Percentiles rank a stretch among this genome's conserved stretches.
phyloP scores from a whole-genome alignment of 2,888 invertebrate species.

The Pycnomerus fuliginosus region DNA sequence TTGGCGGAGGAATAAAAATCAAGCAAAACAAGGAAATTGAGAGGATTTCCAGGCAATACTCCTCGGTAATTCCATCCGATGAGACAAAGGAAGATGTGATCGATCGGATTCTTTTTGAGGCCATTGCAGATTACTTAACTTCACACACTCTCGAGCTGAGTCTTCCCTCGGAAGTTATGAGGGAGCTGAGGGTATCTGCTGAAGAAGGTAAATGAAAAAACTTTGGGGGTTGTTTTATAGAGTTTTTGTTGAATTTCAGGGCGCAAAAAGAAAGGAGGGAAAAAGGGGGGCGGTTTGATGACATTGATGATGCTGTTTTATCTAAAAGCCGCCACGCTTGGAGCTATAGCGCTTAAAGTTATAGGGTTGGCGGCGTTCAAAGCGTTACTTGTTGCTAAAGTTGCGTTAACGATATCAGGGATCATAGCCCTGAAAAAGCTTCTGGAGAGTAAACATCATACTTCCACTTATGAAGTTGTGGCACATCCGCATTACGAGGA shows the following conservation, averaged over 20 bases:
- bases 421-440: conserved; percentile 74
- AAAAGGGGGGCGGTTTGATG: conserved; percentile 60
- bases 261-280: conserved; percentile 63
- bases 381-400: conserved; percentile 80
- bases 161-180: conserved; percentile 61
- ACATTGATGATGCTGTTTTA: conserved; percentile 75
- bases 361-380: conserved; percentile 81
- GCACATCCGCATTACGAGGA: conserved; percentile 57
- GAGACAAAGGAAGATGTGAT: conserved; percentile 73
- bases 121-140: conserved; percentile 72
- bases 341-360: conserved; percentile 74
- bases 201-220: conserved; percentile 69
- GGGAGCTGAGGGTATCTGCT: conserved; percentile 48
- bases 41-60: conserved; percentile 37
- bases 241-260: conserved; percentile 53
- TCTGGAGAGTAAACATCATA: conserved; percentile 64
- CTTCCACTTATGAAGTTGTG: conserved; percentile 76
- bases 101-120: conserved; percentile 71
- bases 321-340: conserved; percentile 75
- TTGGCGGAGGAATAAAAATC: conserved; percentile 65
- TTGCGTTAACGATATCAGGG: conserved; percentile 74
- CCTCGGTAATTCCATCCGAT: conserved; percentile 61
- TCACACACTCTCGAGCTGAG: conserved; percentile 80
- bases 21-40: conserved; percentile 53
- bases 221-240: neutral